These are phyloP conservation scores for Tinamus guttatus DNA, from an alignment of 2,113 vertebrate genomes.

Conservation along the genomic window DNA sequence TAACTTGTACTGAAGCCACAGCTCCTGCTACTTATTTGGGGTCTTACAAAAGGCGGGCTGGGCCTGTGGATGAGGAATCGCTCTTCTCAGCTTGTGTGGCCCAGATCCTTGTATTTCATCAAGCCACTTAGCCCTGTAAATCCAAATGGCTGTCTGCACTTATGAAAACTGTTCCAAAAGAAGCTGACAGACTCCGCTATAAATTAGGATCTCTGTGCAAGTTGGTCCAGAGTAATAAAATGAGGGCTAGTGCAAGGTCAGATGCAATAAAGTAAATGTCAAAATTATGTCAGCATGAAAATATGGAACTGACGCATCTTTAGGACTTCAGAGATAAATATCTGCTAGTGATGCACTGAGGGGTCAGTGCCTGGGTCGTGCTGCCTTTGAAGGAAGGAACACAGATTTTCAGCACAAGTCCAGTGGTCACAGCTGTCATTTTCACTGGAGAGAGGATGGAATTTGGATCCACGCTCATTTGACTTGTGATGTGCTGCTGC, in stretches of 20 bases:
- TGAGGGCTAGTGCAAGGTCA: conserved; percentile 26
- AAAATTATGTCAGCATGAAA: conserved; percentile 58
- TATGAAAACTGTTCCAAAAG: conserved; percentile 58
- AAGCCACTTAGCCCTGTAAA: conserved; percentile 67
- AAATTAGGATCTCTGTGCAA: conserved; percentile 27
- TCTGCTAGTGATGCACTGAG: not conserved
- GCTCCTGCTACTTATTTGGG: not conserved
- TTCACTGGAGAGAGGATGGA: accelerated
- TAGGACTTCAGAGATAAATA: conserved; percentile 54
- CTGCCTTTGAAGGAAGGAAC: not conserved
- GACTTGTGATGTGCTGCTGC: not conserved
- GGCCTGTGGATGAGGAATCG: conserved; percentile 50
- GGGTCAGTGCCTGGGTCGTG: conserved; percentile 8
- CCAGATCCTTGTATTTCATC: conserved; percentile 57
- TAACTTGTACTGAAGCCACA: conserved; percentile 35
- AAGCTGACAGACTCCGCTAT: conserved; percentile 36
- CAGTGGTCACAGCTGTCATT: not conserved
- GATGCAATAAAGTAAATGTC: conserved; percentile 61
- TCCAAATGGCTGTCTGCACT: conserved; percentile 38
- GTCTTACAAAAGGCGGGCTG: not conserved
- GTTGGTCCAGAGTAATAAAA: conserved; percentile 45
- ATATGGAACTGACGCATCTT: not conserved
- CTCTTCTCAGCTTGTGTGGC: not conserved
- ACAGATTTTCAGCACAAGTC: not conserved
- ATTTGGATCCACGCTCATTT: not conserved